Evolutionary conservation across 2,113 vertebrate species (phyloP), one percentile per base, ranked within the genome.

Genomic region (Excalfactoria chinensis): DNA sequence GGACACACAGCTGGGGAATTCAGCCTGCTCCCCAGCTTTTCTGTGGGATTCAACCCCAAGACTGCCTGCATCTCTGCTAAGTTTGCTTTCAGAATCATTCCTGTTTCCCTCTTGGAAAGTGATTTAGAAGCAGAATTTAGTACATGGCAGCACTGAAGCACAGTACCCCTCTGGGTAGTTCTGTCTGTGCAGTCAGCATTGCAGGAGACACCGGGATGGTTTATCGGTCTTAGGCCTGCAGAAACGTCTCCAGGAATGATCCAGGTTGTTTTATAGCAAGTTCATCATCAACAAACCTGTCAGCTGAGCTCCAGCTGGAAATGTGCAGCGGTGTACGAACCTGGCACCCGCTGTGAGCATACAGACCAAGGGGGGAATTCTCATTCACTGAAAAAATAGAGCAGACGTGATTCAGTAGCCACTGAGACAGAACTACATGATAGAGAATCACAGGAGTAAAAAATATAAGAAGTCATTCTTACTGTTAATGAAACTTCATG

Each of bases 211-310:
- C 51, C 4, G 1, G 53, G 75, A 41, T 76, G 51, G 56, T 93
- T 93, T 89, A 80, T 72, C 73, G 74, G 86, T 94, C 92, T 63
- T 87, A 60, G 92, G 51, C 46, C 75, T 68, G 69, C 82, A 74
- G 69, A 95, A 84, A 60, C 43, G 64, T 95, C 93, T 89, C 56
- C 75, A 63, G 82, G 60, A 95, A 46, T 64, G 95, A 95, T 80
- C 89, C 59, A 68, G 58, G 82, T 87, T 93, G 84, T 85, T 96
- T 92, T 89, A 80, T 53, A 83, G 82, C 64, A 53, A 60, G 53
- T 68, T 60, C 79, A 79, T 91, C 85, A 91, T 88, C 96, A 95
- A 93, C 93, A 86, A 85, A 89, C 88, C 84, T 94, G 85, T 94
- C 93, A 92, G 78, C 94, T 74, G 40, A 85, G 75, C 72, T 92